Evolutionary conservation across 2,888 invertebrate species (phyloP), one percentile per base, ranked within the genome.

Genomic region (Protophormia terraenovae): DNA sequence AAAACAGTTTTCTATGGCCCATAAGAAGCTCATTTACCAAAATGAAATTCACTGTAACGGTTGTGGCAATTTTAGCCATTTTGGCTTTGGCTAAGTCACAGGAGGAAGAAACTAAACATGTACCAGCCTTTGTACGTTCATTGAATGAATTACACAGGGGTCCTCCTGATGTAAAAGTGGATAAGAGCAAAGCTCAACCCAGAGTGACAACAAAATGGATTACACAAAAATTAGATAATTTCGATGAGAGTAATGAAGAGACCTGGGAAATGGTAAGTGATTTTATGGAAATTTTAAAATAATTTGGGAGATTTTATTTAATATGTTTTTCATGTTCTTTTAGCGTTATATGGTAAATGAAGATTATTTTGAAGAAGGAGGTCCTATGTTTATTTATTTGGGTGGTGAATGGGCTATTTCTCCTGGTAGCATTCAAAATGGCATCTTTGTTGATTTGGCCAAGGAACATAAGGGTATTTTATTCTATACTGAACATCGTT

Each of bases 401-500:
- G 97, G 97, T 0, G 92, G 92, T 19, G 97, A 97, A 92, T 96
- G 96, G 94, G 91, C 92, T 3, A 96, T 96, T 84, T 90, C 92
- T 6, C 90, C 94, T 0, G 93, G 93, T 10, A 95, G 94, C 94
- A 90, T 96, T 87, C 89, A 88, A 27, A 89, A 87, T 0, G 96
- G 96, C 0, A 93, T 95, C 73, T 95, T 95, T 88, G 93, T 94
- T 77, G 94, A 95, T 69, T 91, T 95, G 89, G 96, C 95, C 0
- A 86, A 90, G 69, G 88, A 92, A 14, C 93, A 95, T 86, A 92
- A 93, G 0, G 97, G 95, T 0, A 94, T 94, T 1, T 92, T 96
- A 87, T 95, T 96, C 89, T 95, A 95, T 87, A 95, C 97, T 0
- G 97, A 97, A 90, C 97, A 97, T 91, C 94, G 97, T 86, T 97